Evolutionary conservation across 1,140 invertebrate genomes (phyloP), one percentile per base, ranked within the genome.

Genomic region (Parasteatoda tepidariorum): DNA sequence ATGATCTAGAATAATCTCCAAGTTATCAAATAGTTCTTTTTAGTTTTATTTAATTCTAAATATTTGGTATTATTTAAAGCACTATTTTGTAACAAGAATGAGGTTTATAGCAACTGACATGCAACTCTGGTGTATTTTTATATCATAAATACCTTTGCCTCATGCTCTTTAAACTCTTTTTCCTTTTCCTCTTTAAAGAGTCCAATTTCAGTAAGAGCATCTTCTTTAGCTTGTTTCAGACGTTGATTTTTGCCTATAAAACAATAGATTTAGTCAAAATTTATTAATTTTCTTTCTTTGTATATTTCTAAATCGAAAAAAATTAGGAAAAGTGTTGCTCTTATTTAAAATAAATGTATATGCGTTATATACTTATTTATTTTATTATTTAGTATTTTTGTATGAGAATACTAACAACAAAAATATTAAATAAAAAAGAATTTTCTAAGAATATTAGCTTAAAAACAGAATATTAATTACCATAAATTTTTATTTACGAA

Each of bases 191-290:
- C 93, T 88, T 95, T 95, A 90, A 99, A 99, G 88, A 96, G 97
- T 89, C 99, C 97, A 88, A 99, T 98, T 90, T 99, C 98, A 89
- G 96, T 94, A 88, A 98, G 97, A 85, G 98, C 98, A 91, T 99
- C 98, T 89, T 99, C 97, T 90, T 99, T 99, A 34, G 98, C 98
- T 90, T 99, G 97, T 91, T 99, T 99, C 90, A 99, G 92, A 88
- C 98, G 92, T 88, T 95, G 94, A 85, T 97, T 96, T 92, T 99
- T 99, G 86, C 97, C 96, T 98, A 24, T 13, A 75, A 30, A 28
- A 59, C 7, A 48, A 48, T 73, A 59, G 31, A 73, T 54, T 31
- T 26, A 48, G 2, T 2, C 13, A 54, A 24, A 38, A 24, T 38
- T 38, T 68, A 30, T n/a, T n/a, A 7, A 2, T 59, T 59, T 7